Base-by-base conservation (phyloP, 2,797 vertebrate genomes). In the Aldrovandia affinis region DNA sequence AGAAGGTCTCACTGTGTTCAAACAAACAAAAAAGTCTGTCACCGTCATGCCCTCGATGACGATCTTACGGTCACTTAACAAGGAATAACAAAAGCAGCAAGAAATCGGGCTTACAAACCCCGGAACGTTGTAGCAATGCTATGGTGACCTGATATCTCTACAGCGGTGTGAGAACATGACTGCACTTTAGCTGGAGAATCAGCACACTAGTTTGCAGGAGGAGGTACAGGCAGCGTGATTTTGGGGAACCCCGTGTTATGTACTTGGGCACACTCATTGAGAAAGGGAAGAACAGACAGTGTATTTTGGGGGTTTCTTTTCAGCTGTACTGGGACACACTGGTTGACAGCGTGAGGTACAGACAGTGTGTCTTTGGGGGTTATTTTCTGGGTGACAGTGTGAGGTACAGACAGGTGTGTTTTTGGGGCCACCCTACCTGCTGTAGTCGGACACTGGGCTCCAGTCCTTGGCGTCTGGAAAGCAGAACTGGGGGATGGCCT, bases 401-500 rank as follows among this genome's bases (percentile, higher is more conserved):
- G 20, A 80, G 0, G n/a, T 42, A 54, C 39, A 33, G 18, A 25
- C 52, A 7, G 57, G 10, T 15, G 42, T 0, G n/a, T 65, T 18
- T 78, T 63, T 22, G 63, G 54, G 77, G 54, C 0, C n/a, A n/a
- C n/a, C n/a, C 10, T 94, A 99, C 98, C 98, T 99, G 95, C 86
- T 95, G 86, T 98, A 99, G 57, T 99, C 97, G 0, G 97, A 96
- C 81, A 99, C 97, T 0, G 98, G 98, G 86, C 94, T 95, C 98
- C 98, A 99, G 93, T 99, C 98, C 91, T 97, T 99, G 87, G 98
- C 97, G 86, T 99, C 98, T 15, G 98, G 98, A 88, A 99, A 99
- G 92, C 98, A 99, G 93, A 99, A 99, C 91, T 99, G 98, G 10
- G 98, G 98, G 86, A 99, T 99, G 54, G 98, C 98, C 93, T 98